A percentile compares a stretch with the other conserved stretches of the same genome.
Evolutionary conservation across 2,797 vertebrate genomes (phyloP).

Genomic region (Coregonus ussuriensis): DNA sequence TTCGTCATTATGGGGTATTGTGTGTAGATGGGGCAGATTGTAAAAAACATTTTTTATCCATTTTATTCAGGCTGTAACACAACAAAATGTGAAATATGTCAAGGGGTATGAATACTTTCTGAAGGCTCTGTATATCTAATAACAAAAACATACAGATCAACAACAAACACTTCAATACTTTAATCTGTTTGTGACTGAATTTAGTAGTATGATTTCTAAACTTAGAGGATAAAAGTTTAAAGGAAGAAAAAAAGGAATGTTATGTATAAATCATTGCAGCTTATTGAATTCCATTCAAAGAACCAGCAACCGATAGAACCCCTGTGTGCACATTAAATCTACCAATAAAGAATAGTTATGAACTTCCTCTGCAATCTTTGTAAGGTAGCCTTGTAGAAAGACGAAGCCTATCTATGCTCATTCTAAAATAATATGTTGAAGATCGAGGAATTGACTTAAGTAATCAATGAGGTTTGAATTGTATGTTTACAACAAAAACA

Average conservation of each 20-base stretch:
- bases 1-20: no score
- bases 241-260: conserved; percentile 31
- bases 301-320: conserved; percentile 25
- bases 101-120: no score
- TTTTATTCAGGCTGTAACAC: no score
- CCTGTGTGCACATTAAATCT: conserved; percentile 34
- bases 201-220: conserved; percentile 17
- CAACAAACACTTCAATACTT: conserved; percentile 46
- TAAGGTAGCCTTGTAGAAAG: no score
- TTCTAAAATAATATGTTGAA: no score
- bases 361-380: not conserved
- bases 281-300: conserved; percentile 46
- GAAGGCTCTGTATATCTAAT: conserved; percentile 17
- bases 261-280: conserved; percentile 25
- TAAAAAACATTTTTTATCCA: no score
- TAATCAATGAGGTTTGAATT: not conserved
- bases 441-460: no score
- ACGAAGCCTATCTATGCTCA: no score
- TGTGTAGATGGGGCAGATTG: no score
- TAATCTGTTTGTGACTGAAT: conserved; percentile 45
- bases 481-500: not conserved
- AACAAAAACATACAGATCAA: conserved; percentile 36
- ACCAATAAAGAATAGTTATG: conserved; percentile 2
- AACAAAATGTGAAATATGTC: no score
- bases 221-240: not conserved